Evolutionary conservation across 1,140 invertebrate genomes (phyloP).

Genomic region (Luehdorfia chinensis): DNA sequence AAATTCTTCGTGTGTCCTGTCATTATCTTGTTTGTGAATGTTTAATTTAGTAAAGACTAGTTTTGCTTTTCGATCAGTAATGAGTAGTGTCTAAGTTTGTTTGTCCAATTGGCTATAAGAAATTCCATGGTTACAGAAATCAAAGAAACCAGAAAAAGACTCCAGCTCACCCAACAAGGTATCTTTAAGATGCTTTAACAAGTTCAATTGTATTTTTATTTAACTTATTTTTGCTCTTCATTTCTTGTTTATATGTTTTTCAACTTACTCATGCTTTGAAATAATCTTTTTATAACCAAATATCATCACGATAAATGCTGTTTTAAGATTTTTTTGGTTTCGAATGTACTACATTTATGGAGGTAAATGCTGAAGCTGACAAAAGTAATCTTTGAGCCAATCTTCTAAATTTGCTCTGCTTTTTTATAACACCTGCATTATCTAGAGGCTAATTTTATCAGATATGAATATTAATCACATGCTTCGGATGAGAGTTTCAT

Average conservation of each 20-base stretch:
- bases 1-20: no score
- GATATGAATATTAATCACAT: not conserved
- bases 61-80: no score
- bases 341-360: not conserved
- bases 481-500: not conserved
- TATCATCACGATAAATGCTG: conserved; percentile 1
- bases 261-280: conserved; percentile 26
- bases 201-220: conserved; percentile 18
- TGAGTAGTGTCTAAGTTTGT: no score
- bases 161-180: conserved; percentile 70
- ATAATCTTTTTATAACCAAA: conserved; percentile 2
- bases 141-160: conserved; percentile 74
- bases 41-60: no score
- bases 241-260: conserved; percentile 28
- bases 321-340: conserved; percentile 14
- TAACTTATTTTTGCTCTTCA: conserved; percentile 17
- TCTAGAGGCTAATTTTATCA: not conserved
- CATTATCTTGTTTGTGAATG: no score
- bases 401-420: no score
- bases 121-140: conserved; percentile 68
- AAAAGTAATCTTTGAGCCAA: no score
- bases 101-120: conserved; percentile 30
- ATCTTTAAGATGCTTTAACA: conserved; percentile 40
- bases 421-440: not conserved
- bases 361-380: not conserved